Conservation (phyloP, 2,797 vertebrate species). For the Smutsia temminckii region DNA sequence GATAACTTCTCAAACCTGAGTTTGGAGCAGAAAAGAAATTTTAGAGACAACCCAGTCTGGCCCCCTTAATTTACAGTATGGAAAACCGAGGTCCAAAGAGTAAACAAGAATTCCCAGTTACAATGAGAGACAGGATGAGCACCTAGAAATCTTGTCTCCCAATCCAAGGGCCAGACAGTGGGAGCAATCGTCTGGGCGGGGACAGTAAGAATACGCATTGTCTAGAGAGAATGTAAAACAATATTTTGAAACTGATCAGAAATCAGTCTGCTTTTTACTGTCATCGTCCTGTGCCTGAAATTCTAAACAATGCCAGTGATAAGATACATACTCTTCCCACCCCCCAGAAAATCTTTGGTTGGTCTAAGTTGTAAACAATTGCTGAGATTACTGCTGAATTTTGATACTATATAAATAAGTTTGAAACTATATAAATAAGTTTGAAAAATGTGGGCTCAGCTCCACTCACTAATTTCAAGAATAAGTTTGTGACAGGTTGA, state of each 20-base stretch:
- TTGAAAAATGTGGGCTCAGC: not conserved
- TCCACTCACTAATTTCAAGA: not conserved
- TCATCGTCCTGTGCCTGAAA: not conserved
- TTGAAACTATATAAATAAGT: not conserved
- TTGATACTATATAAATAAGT: not conserved
- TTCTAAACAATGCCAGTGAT: not conserved
- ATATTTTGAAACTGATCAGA: not conserved
- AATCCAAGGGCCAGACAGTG: fast-evolving
- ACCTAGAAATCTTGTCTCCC: not conserved
- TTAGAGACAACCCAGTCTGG: conserved; percentile 51
- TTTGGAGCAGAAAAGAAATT: conserved; percentile 12
- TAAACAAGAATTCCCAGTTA: not conserved
- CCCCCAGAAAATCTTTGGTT: not conserved
- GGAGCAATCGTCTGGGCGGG: fast-evolving
- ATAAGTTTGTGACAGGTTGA: not conserved
- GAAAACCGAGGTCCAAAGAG: not conserved
- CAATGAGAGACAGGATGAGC: not conserved
- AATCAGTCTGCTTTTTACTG: not conserved
- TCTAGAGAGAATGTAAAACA: not conserved
- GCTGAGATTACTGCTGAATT: not conserved
- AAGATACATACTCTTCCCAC: not conserved
- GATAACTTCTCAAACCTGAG: conserved; percentile 54
- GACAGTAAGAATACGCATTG: fast-evolving
- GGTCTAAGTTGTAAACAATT: not conserved
- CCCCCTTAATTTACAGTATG: conserved; percentile 21